Evolutionary conservation across 2,888 invertebrate genomes (phyloP).

Genomic region (Ectemnius lituratus): DNA sequence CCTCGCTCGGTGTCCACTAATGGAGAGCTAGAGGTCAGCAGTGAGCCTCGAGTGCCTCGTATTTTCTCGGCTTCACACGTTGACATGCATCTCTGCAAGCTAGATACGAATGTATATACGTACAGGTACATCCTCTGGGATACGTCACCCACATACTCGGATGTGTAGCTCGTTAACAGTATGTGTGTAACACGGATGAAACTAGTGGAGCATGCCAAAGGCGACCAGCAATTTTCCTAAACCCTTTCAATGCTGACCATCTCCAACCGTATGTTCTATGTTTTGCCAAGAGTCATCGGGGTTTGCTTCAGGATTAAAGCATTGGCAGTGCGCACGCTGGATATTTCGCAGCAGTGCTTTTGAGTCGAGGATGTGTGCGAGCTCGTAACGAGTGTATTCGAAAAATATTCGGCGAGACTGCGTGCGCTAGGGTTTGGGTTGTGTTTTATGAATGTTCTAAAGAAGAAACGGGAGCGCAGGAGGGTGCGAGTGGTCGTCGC

Average conservation of each 20-base stretch:
- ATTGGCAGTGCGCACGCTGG: slow-evolving; percentile 13
- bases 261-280: background rate
- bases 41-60: slow-evolving; percentile 52
- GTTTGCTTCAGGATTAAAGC: slow-evolving; percentile 27
- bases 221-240: slow-evolving; percentile 26
- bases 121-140: background rate
- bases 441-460: slow-evolving; percentile 18
- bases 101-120: background rate
- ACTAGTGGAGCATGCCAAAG: background rate
- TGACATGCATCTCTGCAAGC: background rate
- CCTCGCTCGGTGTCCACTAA: slow-evolving; percentile 49
- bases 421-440: slow-evolving; percentile 9
- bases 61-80: slow-evolving; percentile 24
- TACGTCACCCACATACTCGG: background rate
- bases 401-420: slow-evolving; percentile 48
- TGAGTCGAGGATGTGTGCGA: slow-evolving; percentile 22
- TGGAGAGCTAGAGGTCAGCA: slow-evolving; percentile 60
- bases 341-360: slow-evolving; percentile 24
- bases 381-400: slow-evolving; percentile 52
- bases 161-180: slow-evolving; percentile 28
- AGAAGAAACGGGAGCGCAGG: slow-evolving; percentile 24
- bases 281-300: background rate
- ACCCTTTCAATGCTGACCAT: slow-evolving; percentile 15
- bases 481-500: slow-evolving; percentile 2
- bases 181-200: background rate